phyloP scores from a whole-genome alignment of 2,113 vertebrate species.

The Nanorana parkeri region DNA sequence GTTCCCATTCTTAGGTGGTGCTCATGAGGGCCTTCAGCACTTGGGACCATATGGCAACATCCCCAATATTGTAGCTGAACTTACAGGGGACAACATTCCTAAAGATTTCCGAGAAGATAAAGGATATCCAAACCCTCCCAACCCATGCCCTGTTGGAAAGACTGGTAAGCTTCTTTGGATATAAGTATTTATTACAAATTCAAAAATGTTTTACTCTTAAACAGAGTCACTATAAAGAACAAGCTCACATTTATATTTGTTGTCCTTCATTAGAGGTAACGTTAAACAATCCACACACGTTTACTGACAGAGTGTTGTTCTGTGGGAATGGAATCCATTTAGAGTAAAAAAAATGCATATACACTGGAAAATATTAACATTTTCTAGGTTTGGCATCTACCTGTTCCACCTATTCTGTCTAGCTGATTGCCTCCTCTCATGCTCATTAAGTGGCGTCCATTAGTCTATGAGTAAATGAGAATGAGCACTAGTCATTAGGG shows the following conservation, averaged over 20 bases:
- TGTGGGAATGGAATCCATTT: no score
- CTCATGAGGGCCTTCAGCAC: constrained; percentile 95
- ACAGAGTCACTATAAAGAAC: no score
- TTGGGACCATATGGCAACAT: constrained; percentile 97
- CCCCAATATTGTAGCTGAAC: constrained; percentile 94
- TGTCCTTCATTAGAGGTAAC: no score
- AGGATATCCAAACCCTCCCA: constrained; percentile 95
- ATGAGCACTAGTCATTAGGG: constrained; percentile 16
- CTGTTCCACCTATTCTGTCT: not conserved
- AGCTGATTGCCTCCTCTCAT: constrained; percentile 1
- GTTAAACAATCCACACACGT: no score
- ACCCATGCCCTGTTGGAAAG: constrained; percentile 93
- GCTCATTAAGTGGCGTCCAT: constrained; percentile 33
- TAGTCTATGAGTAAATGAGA: constrained; percentile 49
- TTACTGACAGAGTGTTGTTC: no score
- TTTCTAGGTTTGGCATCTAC: constrained; percentile 1
- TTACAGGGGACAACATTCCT: constrained; percentile 93
- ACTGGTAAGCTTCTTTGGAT: constrained; percentile 74
- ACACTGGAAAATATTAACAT: not conserved
- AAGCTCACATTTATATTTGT: no score
- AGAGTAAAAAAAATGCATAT: no score
- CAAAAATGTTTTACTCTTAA: no score
- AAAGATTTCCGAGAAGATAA: constrained; percentile 96
- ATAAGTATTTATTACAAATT: no score
- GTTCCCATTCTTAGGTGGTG: constrained; percentile 80